Conservation (phyloP, 2,113 vertebrate genomes). For the Neopipo cinnamomea region DNA sequence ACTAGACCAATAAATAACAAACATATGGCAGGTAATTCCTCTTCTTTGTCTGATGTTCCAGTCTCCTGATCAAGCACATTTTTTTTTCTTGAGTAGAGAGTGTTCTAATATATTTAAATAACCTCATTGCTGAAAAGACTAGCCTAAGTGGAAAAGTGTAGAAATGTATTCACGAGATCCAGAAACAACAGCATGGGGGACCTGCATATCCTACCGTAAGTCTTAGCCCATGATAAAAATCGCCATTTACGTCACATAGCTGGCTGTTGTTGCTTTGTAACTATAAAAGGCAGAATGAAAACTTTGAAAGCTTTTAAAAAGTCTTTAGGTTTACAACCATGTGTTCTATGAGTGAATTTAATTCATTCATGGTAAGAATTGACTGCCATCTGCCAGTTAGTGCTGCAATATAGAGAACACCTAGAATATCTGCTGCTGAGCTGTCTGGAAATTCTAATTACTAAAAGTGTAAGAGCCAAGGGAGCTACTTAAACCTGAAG, state of each 20-base stretch:
- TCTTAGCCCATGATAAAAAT: not conserved
- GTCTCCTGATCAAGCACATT: not conserved
- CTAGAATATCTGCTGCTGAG: constrained; percentile 2
- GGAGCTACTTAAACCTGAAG: constrained; percentile 40
- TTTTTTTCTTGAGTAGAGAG: not conserved
- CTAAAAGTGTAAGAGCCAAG: constrained; percentile 1
- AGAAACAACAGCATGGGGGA: not conserved
- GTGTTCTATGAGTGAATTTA: not conserved
- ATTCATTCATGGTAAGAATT: not conserved
- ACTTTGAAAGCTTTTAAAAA: not conserved
- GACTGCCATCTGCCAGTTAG: constrained; percentile 1
- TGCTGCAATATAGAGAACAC: not conserved
- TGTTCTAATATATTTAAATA: not conserved
- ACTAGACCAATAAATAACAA: not conserved
- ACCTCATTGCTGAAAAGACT: not conserved
- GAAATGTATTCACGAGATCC: not conserved
- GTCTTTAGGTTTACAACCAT: not conserved
- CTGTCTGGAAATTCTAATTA: constrained; percentile 54
- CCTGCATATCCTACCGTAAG: not conserved
- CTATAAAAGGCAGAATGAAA: not conserved
- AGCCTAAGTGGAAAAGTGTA: not conserved
- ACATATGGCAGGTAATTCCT: not conserved
- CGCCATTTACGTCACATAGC: not conserved
- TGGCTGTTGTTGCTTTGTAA: not conserved
- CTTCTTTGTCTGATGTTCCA: not conserved